These are phyloP conservation scores for Aselliscus stoliczkanus DNA, from an alignment of 2,797 vertebrate genomes.

Conservation along the genomic window DNA sequence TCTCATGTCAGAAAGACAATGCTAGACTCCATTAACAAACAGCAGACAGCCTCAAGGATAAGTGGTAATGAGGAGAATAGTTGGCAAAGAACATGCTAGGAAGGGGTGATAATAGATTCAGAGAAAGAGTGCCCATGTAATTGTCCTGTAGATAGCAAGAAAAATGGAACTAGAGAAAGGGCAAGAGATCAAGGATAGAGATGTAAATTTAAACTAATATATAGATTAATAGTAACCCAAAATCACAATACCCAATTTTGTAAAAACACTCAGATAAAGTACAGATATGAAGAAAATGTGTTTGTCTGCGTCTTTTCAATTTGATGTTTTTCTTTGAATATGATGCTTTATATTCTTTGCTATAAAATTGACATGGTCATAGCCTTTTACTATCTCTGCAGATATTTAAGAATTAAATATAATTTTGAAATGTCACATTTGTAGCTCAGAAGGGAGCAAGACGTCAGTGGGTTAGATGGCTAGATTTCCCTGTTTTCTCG, in stretches of 20 bases:
- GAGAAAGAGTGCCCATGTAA: not conserved
- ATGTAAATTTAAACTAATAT: conserved; percentile 20
- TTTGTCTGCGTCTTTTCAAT: conserved; percentile 15
- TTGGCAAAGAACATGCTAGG: not conserved
- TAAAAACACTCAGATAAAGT: not conserved
- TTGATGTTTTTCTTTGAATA: conserved; percentile 2
- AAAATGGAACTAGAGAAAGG: not conserved
- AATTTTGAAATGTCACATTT: not conserved
- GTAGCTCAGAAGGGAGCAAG: not conserved
- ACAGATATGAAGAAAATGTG: not conserved
- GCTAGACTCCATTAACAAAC: conserved; percentile 41
- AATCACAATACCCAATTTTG: not conserved
- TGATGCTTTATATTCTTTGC: not conserved
- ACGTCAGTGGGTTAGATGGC: not conserved
- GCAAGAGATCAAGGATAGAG: not conserved
- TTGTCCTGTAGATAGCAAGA: not conserved
- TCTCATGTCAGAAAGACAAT: conserved; percentile 40
- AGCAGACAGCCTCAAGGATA: conserved; percentile 15
- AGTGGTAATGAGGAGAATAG: conserved; percentile 32
- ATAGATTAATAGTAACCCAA: not conserved
- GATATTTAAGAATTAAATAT: conserved; percentile 18
- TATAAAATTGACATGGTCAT: not conserved
- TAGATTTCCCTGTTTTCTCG: not conserved
- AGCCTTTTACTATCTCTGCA: not conserved
- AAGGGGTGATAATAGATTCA: conserved; percentile 40